Base-by-base conservation (phyloP, 1,140 invertebrate genomes). In the Adelges cooleyi region DNA sequence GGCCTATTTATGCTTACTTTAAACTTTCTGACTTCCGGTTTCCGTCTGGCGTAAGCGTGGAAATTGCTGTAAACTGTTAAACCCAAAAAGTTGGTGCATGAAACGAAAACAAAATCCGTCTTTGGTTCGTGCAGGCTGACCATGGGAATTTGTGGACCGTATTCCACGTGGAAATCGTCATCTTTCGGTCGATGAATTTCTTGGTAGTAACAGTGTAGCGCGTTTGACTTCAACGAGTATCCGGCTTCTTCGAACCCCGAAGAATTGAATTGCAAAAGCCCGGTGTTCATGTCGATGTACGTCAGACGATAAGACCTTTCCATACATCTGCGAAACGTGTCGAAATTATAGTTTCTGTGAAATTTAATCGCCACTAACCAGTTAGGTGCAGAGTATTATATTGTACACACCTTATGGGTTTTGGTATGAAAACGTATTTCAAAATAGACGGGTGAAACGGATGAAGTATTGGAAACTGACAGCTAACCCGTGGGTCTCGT, bases 381-480 rank as follows among this genome's bases (percentile, higher is more conserved):
- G n/a, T n/a, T n/a, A n/a, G n/a, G n/a, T n/a, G n/a, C n/a, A n/a
- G n/a, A n/a, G n/a, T n/a, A n/a, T n/a, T n/a, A n/a, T n/a, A n/a
- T n/a, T 8, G 13, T 11, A 53, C 49, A 68, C 42, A 71, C 70
- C 48, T 68, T 44, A 71, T 68, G 1, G 70, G 70, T 17, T 59
- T 40, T 0, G 70, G 65, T 3, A 65, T 33, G n/a, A 52, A 66
- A 15, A 71, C 42, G 29, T 66, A 66, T 20, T 65, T 38, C 2
- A 71, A 56, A 27, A 71, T 68, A n/a, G 67, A 65, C 15, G 53
- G 11, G 38, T 71, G 48, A 50, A 71, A 71, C 22, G 70, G 70
- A 33, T 71, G 69, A 23, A 69, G 52, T 18, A 71, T 66, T 29
- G 70, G 70, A 33, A 69, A 69, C n/a, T 67, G 50, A 65, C 70